phyloP scores from a whole-genome alignment of 2,888 invertebrate species.

The Stenichneumon culpator region DNA sequence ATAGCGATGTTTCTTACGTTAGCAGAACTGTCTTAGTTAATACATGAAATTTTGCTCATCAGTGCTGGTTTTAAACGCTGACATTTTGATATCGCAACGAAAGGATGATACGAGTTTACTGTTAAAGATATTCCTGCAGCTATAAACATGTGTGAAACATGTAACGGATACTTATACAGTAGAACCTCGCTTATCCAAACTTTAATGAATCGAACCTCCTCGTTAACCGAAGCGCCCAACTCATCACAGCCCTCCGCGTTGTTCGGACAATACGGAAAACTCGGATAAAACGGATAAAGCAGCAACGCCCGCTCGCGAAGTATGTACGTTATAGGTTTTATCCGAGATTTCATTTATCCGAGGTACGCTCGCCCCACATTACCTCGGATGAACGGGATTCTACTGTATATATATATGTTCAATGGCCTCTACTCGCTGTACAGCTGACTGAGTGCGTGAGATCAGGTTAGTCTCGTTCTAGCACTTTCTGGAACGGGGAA shows the following conservation, averaged over 20 bases:
- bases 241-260: too few species aligned
- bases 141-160: not conserved
- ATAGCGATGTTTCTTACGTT: not conserved
- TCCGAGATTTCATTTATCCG: too few species aligned
- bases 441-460: conserved; percentile 25
- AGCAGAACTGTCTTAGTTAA: not conserved
- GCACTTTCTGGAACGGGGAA: conserved; percentile 12
- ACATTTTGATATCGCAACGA: not conserved
- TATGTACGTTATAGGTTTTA: too few species aligned
- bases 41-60: not conserved
- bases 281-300: too few species aligned
- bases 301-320: too few species aligned
- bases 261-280: too few species aligned
- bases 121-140: not conserved
- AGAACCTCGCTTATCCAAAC: too few species aligned
- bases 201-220: too few species aligned
- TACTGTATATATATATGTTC: not conserved
- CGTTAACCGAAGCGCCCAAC: too few species aligned
- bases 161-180: not conserved
- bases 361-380: too few species aligned
- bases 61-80: not conserved
- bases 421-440: conserved; percentile 20
- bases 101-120: not conserved
- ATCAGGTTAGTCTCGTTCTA: conserved; percentile 33
- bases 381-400: too few species aligned